A percentile compares a stretch with the other conserved stretches of the same genome.
phyloP scores from a whole-genome alignment of 2,888 invertebrate genomes.

The Calephelis perditalis region DNA sequence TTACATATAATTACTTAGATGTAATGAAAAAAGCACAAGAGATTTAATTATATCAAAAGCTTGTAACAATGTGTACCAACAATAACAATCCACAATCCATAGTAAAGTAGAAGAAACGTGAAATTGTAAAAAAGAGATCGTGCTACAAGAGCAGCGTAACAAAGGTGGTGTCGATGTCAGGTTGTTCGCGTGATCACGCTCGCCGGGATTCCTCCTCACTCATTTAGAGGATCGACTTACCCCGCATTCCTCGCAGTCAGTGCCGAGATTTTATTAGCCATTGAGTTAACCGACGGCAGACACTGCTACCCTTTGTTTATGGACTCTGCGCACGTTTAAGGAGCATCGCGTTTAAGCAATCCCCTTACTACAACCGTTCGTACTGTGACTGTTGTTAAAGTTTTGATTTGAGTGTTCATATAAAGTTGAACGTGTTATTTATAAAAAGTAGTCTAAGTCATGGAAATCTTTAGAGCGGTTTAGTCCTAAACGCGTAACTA shows the following conservation, averaged over 20 bases:
- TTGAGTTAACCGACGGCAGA: slow-evolving; percentile 32
- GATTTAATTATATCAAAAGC: too few relatives aligned
- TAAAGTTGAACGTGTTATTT: too few relatives aligned
- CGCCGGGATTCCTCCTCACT: slow-evolving; percentile 51
- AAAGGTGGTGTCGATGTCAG: slow-evolving; percentile 58
- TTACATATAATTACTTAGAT: too few relatives aligned
- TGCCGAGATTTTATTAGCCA: slow-evolving; percentile 51
- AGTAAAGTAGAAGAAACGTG: neutral
- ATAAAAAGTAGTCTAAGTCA: too few relatives aligned
- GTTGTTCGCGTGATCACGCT: slow-evolving; percentile 63
- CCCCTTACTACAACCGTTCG: neutral
- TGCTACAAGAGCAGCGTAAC: slow-evolving; percentile 38
- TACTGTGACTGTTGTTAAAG: too few relatives aligned
- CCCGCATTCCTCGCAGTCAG: slow-evolving; percentile 51
- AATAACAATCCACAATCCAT: neutral
- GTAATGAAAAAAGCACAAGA: too few relatives aligned
- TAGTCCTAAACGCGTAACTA: too few relatives aligned
- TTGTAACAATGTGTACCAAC: neutral
- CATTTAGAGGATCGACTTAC: slow-evolving; percentile 64
- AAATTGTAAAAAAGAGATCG: slow-evolving; percentile 15
- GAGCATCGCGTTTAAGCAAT: slow-evolving; percentile 19
- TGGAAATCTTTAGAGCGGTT: too few relatives aligned
- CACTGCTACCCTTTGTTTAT: slow-evolving; percentile 33
- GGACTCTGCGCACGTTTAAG: slow-evolving; percentile 26
- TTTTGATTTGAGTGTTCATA: too few relatives aligned